phyloP scores from a whole-genome alignment of 2,888 invertebrate genomes.

The Agrotis puta region DNA sequence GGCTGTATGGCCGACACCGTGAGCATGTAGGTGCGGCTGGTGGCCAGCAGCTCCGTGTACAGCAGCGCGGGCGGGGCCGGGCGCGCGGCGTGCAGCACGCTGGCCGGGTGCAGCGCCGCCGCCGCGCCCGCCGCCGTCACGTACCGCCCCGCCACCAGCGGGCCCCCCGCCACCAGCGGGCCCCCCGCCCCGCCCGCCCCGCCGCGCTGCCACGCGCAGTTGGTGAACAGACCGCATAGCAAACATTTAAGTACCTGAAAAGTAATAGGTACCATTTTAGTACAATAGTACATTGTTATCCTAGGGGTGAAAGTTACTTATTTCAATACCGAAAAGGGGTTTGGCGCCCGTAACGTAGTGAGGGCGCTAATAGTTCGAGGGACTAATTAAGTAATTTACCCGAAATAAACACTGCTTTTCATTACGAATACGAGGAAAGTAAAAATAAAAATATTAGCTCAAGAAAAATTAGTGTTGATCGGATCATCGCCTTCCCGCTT shows the following conservation, averaged over 20 bases:
- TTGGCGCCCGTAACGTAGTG: too few relatives aligned
- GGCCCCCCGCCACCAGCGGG: constrained; percentile 86
- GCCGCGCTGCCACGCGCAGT: constrained; percentile 95
- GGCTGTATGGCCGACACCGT: constrained; percentile 94
- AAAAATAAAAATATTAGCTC: too few relatives aligned
- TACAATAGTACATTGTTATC: too few relatives aligned
- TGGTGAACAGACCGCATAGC: constrained; percentile 95
- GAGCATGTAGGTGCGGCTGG: constrained; percentile 95
- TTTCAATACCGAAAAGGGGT: too few relatives aligned
- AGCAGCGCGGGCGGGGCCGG: constrained; percentile 94
- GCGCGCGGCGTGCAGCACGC: constrained; percentile 92
- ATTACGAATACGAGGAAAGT: too few relatives aligned
- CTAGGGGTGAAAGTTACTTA: too few relatives aligned
- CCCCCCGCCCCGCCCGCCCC: constrained; percentile 88
- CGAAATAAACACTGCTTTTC: too few relatives aligned
- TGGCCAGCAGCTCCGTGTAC: constrained; percentile 97
- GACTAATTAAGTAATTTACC: too few relatives aligned
- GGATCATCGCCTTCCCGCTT: too few relatives aligned
- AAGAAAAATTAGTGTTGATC: too few relatives aligned
- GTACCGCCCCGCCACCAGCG: constrained; percentile 83
- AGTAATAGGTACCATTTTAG: too few relatives aligned
- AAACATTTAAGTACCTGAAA: constrained; percentile 93
- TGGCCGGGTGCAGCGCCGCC: constrained; percentile 96
- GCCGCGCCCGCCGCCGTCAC: constrained; percentile 81
- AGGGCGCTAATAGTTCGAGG: too few relatives aligned